Evolutionary conservation across 2,113 vertebrate genomes (phyloP).

Genomic region (Callipepla squamata): DNA sequence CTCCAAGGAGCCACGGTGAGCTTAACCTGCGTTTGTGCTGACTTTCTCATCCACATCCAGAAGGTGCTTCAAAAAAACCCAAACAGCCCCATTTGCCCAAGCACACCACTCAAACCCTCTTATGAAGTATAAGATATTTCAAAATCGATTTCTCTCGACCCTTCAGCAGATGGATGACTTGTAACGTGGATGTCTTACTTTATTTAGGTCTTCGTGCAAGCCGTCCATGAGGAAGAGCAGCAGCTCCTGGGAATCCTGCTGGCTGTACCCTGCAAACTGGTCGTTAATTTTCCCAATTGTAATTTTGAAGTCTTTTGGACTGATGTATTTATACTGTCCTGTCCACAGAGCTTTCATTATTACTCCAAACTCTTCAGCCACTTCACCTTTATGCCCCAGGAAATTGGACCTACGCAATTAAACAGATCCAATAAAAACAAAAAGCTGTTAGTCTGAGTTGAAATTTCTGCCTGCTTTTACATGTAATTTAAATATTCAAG

Average conservation of each 20-base stretch:
- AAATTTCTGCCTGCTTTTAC: not conserved
- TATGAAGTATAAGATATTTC: not conserved
- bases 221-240: slow-evolving; percentile 98
- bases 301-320: slow-evolving; percentile 94
- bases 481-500: not conserved
- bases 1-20: not conserved
- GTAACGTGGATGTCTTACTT: slow-evolving; percentile 78
- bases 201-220: slow-evolving; percentile 97
- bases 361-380: slow-evolving; percentile 96
- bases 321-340: slow-evolving; percentile 93
- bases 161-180: not conserved
- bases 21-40: no score
- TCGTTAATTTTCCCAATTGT: slow-evolving; percentile 98
- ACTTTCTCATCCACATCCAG: not conserved
- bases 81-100: not conserved
- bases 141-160: not conserved
- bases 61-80: not conserved
- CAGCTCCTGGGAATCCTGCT: slow-evolving; percentile 97
- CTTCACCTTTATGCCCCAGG: slow-evolving; percentile 96
- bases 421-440: not conserved
- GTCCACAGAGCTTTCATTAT: slow-evolving; percentile 97
- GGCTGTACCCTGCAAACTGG: slow-evolving; percentile 91
- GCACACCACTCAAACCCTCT: not conserved
- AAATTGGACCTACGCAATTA: slow-evolving; percentile 86
- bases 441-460: not conserved